Base-by-base conservation (phyloP, 2,888 invertebrate species). In the Cheilosia urbana region DNA sequence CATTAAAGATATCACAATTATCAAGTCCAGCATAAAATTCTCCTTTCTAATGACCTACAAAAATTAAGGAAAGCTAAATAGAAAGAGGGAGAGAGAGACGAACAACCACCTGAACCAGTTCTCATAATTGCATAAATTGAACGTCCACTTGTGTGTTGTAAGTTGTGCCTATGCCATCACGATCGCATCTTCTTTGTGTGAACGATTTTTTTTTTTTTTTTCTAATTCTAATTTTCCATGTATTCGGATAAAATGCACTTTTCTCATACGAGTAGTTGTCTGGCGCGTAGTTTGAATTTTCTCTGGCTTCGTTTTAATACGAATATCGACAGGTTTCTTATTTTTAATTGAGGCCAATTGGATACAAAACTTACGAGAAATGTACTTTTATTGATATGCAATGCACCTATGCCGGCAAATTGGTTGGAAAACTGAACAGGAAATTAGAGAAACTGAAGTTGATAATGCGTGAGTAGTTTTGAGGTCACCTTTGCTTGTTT, bases 271-370 rank as follows among this genome's bases (percentile, higher is more conserved):
- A n/a, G n/a, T n/a, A 57, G 2, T 6, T 17, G 6, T 1, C 30
- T 27, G 2, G 17, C 13, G 7, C 15, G 5, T 13, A 13, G 13
- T 4, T 57, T 42, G 19, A 55, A 69, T 69, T 69, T 69, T 69
- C 69, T 69, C 69, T 15, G 17, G 57, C 37, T 47, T 69, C 47
- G 57, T 69, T 57, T 47, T 19, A 34, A 68, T 57, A 47, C 49
- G 49, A 57, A 42, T 45, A 30, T 30, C 42, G 19, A 27, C 66
- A 9, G 17, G 53, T 58, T 30, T 72, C 34, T 55, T 34, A 15
- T 53, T 27, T 30, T 68, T 68, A 55, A 69, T 57, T 69, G 57
- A 69, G 55, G 57, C 30, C 68, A 69, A 69, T 69, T 69, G 57
- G 68, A 69, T 69, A 69, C 45, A 55, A 30, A 45, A 24, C 13